A percentile compares a stretch with the other conserved stretches of the same genome.
Evolutionary conservation across 1,140 invertebrate species (phyloP).

Genomic region (Triops longicaudatus): DNA sequence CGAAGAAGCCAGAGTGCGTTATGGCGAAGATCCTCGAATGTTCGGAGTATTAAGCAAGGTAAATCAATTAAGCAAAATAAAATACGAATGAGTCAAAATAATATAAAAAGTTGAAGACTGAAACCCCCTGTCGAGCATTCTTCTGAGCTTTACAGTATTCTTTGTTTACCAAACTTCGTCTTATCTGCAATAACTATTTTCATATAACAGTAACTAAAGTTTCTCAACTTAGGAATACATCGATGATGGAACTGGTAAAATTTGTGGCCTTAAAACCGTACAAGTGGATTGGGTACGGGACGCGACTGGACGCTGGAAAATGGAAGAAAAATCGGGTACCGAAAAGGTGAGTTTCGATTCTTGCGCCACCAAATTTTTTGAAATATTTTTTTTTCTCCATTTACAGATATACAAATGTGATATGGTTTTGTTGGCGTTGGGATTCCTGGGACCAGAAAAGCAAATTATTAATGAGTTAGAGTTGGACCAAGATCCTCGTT

Average conservation of each 20-base stretch:
- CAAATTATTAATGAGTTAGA: slow-evolving; percentile 76
- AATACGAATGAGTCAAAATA: no score
- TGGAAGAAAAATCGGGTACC: slow-evolving; percentile 75
- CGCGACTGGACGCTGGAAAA: slow-evolving; percentile 78
- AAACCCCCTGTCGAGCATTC: no score
- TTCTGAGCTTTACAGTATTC: no score
- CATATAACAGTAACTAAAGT: no score
- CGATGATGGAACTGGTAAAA: slow-evolving; percentile 79
- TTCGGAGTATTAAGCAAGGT: slow-evolving; percentile 87
- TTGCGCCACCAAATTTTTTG: neutral
- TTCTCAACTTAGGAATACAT: slow-evolving; percentile 76
- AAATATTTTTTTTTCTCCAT: slow-evolving; percentile 27
- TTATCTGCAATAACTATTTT: no score
- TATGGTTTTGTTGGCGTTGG: slow-evolving; percentile 93
- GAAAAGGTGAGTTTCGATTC: slow-evolving; percentile 51
- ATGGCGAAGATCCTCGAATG: slow-evolving; percentile 84
- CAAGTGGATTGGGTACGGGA: slow-evolving; percentile 90
- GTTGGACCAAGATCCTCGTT: slow-evolving; percentile 75
- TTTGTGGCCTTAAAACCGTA: slow-evolving; percentile 80
- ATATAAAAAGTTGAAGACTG: no score
- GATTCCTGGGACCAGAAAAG: slow-evolving; percentile 93
- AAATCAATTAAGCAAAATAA: slow-evolving; percentile 30
- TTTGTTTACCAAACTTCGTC: no score
- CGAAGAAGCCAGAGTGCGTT: slow-evolving; percentile 87
- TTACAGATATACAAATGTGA: slow-evolving; percentile 69